A percentile compares a stretch with the other conserved stretches of the same genome.
Evolutionary conservation across 1,140 invertebrate species (phyloP).

Genomic region (Thaumetopoea pityocampa): DNA sequence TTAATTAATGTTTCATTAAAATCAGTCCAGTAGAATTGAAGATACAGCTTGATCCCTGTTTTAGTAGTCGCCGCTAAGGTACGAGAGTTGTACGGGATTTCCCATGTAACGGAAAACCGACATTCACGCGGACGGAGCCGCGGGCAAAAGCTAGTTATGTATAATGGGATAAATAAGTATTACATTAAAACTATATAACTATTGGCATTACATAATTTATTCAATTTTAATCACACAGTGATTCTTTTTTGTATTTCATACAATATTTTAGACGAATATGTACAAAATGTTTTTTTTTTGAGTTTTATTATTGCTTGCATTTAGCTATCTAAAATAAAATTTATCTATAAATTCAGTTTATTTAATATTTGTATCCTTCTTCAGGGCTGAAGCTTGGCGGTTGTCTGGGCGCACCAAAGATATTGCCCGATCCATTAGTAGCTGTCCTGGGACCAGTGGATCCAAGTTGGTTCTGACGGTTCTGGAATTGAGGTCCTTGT

Average conservation of each 20-base stretch:
- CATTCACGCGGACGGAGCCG: too few relatives aligned
- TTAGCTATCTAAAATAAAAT: constrained; percentile 14
- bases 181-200: constrained; percentile 9
- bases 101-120: too few relatives aligned
- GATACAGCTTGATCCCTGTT: too few relatives aligned
- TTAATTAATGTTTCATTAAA: too few relatives aligned
- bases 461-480: too few relatives aligned
- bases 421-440: constrained; percentile 7
- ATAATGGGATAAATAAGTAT: background rate
- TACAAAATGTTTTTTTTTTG: constrained; percentile 48
- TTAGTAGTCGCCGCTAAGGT: too few relatives aligned
- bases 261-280: constrained; percentile 31
- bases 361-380: constrained; percentile 65
- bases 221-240: constrained; percentile 46
- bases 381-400: constrained; percentile 60
- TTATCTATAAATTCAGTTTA: constrained; percentile 29
- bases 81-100: too few relatives aligned
- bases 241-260: constrained; percentile 34
- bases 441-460: too few relatives aligned
- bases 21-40: too few relatives aligned
- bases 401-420: constrained; percentile 47
- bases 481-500: constrained; percentile 12
- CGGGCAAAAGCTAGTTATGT: too few relatives aligned
- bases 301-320: constrained; percentile 33
- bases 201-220: constrained; percentile 24